Conservation (phyloP, 2,113 vertebrate genomes). For the Semicossyphus pulcher region DNA sequence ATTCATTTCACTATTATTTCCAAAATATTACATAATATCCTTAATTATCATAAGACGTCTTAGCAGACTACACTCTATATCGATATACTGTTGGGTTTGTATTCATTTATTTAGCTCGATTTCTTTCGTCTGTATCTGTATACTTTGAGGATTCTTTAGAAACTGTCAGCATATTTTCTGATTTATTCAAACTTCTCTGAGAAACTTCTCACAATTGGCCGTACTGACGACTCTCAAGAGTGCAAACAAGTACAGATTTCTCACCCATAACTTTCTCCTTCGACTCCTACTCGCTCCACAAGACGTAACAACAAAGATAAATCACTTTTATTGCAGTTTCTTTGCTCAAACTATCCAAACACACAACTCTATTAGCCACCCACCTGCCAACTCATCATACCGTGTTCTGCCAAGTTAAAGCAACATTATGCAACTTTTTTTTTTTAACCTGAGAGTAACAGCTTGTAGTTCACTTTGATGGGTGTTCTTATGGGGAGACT, state of each 20-base stretch:
- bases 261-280: not conserved
- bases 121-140: too few relatives aligned
- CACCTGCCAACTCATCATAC: conserved; percentile 13
- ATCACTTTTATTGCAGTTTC: conserved; percentile 8
- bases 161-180: not conserved
- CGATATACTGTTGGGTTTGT: too few relatives aligned
- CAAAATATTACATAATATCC: too few relatives aligned
- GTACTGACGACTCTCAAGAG: not conserved
- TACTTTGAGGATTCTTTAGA: too few relatives aligned
- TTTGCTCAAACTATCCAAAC: conserved; percentile 5
- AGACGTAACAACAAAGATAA: conserved; percentile 15
- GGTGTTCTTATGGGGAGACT: not conserved
- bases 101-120: too few relatives aligned
- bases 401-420: not conserved
- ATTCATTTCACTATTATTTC: too few relatives aligned
- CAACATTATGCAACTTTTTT: not conserved
- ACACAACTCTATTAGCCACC: not conserved
- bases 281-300: not conserved
- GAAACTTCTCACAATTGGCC: not conserved
- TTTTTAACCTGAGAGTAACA: not conserved
- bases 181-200: not conserved
- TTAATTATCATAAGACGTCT: too few relatives aligned
- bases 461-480: not conserved
- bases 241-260: not conserved
- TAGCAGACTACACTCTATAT: too few relatives aligned